Conservation (phyloP, 2,888 invertebrate species). For the Sabatieria punctata region DNA sequence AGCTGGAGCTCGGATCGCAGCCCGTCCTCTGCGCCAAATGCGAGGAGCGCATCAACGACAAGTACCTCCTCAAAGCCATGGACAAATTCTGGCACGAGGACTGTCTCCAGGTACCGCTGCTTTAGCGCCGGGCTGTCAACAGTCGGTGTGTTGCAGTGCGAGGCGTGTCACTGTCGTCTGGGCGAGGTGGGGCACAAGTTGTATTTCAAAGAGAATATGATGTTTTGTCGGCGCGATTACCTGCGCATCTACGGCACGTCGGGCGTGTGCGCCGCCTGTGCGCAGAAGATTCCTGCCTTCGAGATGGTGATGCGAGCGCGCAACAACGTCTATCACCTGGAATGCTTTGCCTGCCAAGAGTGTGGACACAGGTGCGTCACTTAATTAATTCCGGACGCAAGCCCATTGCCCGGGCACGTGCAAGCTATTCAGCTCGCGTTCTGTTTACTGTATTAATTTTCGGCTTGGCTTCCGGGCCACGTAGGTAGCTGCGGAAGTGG, state of each 20-base stretch:
- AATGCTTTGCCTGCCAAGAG: slow-evolving; percentile 83
- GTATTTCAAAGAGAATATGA: slow-evolving; percentile 73
- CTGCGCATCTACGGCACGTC: slow-evolving; percentile 76
- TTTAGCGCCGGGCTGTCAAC: background rate
- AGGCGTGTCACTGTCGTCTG: slow-evolving; percentile 77
- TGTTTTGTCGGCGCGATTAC: slow-evolving; percentile 77
- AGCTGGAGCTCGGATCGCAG: no score
- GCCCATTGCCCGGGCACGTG: no score
- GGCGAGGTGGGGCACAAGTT: slow-evolving; percentile 78
- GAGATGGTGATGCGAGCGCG: slow-evolving; percentile 89
- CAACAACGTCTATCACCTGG: slow-evolving; percentile 77
- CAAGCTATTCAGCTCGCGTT: no score
- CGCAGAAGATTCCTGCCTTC: slow-evolving; percentile 78
- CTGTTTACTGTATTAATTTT: no score
- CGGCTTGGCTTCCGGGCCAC: no score
- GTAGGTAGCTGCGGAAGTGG: no score
- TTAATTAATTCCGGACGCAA: no score
- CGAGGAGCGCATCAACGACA: slow-evolving; percentile 63
- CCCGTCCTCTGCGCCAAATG: slow-evolving; percentile 52
- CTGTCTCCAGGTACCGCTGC: slow-evolving; percentile 50
- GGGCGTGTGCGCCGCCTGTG: slow-evolving; percentile 75
- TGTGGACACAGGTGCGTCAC: slow-evolving; percentile 75
- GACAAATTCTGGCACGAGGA: slow-evolving; percentile 86
- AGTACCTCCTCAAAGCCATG: slow-evolving; percentile 65
- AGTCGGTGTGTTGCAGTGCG: slow-evolving; percentile 40